These are phyloP conservation scores for Doryteuthis pealeii DNA, from an alignment of 1,140 invertebrate species.

Conservation along the genomic window DNA sequence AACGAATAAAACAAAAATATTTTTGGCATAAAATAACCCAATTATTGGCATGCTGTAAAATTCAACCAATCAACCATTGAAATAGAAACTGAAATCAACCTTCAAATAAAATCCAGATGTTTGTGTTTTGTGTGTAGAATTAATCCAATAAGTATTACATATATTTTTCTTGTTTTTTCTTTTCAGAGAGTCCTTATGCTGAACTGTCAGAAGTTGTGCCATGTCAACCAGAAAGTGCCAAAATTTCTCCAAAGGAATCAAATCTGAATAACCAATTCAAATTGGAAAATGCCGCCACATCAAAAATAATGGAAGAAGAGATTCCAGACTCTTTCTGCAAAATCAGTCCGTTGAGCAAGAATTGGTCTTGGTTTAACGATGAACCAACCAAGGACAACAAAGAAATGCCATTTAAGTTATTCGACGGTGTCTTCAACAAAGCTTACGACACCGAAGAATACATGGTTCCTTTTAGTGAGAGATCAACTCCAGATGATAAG, in stretches of 20 bases:
- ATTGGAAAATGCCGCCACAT: no score
- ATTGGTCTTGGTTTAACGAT: constrained; percentile 1
- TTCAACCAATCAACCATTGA: no score
- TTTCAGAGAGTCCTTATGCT: neutral
- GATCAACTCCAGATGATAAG: neutral
- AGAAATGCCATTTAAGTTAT: neutral
- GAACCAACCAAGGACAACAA: neutral
- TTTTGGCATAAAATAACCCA: no score
- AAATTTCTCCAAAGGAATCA: neutral
- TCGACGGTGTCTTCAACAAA: neutral
- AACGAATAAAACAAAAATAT: no score
- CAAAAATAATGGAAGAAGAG: neutral
- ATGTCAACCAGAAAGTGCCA: neutral
- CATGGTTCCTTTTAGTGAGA: neutral
- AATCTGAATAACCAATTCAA: neutral
- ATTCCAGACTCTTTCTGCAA: neutral
- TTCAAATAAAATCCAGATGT: no score
- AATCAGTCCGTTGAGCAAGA: neutral
- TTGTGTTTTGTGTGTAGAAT: no score
- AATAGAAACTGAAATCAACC: no score
- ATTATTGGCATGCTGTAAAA: no score
- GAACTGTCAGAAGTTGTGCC: constrained; percentile 3
- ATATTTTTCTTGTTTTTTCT: neutral
- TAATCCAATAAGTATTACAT: no score
- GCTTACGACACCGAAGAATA: neutral